phyloP scores from a whole-genome alignment of 2,797 vertebrate species.

The Manis crassicaudata region DNA sequence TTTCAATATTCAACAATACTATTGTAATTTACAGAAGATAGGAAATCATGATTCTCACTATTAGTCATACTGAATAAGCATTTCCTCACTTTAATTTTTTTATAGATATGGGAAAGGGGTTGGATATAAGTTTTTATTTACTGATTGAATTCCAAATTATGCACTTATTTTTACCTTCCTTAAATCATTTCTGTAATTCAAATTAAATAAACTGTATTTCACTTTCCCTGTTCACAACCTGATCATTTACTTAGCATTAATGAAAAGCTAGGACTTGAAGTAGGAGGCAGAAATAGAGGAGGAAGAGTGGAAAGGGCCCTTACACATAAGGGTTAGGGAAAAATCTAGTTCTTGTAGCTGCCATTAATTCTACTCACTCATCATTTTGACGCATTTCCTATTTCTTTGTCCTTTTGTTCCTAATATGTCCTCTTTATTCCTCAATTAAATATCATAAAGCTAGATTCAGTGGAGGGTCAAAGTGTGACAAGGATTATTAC shows the following conservation, averaged over 20 bases:
- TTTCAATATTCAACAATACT: background rate
- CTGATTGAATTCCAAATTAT: slow-evolving; percentile 13
- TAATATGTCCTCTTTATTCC: background rate
- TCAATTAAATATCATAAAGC: background rate
- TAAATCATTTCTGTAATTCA: slow-evolving; percentile 14
- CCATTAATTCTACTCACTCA: background rate
- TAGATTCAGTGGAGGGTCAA: background rate
- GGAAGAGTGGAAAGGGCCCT: background rate
- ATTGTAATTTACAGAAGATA: background rate
- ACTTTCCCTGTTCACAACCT: background rate
- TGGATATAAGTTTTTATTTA: background rate
- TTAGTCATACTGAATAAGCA: background rate
- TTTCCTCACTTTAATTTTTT: background rate
- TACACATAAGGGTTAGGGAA: background rate
- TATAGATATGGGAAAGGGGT: background rate
- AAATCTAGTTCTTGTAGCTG: background rate
- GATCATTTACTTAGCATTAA: background rate
- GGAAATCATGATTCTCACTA: background rate
- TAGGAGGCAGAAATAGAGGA: background rate
- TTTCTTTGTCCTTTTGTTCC: background rate
- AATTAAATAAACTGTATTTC: background rate
- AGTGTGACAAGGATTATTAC: background rate
- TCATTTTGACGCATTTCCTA: background rate
- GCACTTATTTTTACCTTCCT: slow-evolving; percentile 15
- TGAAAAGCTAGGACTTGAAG: background rate